Conservation (phyloP, 2,888 invertebrate species). For the Diloba caeruleocephala region DNA sequence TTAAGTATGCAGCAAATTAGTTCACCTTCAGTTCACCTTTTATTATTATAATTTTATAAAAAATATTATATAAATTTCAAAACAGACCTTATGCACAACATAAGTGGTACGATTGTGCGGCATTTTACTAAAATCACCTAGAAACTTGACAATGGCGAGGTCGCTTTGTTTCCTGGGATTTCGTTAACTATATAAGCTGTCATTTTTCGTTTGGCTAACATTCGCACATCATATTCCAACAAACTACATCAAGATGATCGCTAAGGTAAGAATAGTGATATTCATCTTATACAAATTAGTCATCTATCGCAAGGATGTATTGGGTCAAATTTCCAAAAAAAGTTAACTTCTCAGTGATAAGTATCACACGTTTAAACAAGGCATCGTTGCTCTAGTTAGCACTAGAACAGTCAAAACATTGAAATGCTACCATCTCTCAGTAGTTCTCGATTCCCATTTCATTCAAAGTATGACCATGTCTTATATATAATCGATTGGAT, state of each 20-base stretch:
- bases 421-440: too few relatives aligned
- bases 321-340: too few relatives aligned
- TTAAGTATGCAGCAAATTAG: slow-evolving; percentile 40
- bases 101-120: slow-evolving; percentile 62
- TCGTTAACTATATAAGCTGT: slow-evolving; percentile 74
- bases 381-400: too few relatives aligned
- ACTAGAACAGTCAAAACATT: too few relatives aligned
- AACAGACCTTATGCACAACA: slow-evolving; percentile 57
- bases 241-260: slow-evolving; percentile 69
- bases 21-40: slow-evolving; percentile 59
- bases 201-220: slow-evolving; percentile 64
- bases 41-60: slow-evolving; percentile 53
- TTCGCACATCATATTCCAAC: slow-evolving; percentile 63
- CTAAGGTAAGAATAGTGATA: slow-evolving; percentile 68
- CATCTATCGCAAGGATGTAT: slow-evolving; percentile 16
- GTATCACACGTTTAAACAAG: too few relatives aligned
- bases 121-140: slow-evolving; percentile 64
- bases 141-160: slow-evolving; percentile 72
- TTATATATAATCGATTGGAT: too few relatives aligned
- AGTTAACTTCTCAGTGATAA: too few relatives aligned
- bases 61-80: slow-evolving; percentile 56
- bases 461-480: too few relatives aligned
- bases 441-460: too few relatives aligned
- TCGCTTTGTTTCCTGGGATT: slow-evolving; percentile 69
- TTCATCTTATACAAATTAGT: not conserved